A percentile compares a stretch with the other conserved stretches of the same genome.
Evolutionary conservation across 2,797 vertebrate species (phyloP).

Genomic region (Falco concolor): DNA sequence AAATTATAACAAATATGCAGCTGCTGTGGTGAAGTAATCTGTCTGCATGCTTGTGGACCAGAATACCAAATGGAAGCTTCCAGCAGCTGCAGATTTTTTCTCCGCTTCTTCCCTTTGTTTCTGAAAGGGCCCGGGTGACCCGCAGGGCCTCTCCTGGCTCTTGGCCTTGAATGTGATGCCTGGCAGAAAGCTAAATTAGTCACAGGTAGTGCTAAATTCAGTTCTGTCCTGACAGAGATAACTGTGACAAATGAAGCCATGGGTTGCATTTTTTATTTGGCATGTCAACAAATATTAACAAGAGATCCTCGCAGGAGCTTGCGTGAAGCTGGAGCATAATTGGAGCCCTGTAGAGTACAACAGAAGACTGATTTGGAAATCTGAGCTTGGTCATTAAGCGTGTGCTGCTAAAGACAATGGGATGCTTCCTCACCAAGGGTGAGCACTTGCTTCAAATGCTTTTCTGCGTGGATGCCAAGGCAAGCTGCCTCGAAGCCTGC

Average conservation of each 20-base stretch:
- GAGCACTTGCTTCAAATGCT: background rate
- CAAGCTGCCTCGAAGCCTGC: background rate
- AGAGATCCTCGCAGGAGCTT: background rate
- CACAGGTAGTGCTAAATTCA: background rate
- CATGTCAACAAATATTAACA: background rate
- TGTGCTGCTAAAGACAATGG: background rate
- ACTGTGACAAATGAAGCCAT: background rate
- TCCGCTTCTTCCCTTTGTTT: background rate
- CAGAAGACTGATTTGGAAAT: background rate
- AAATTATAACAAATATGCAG: background rate
- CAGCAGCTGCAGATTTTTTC: background rate
- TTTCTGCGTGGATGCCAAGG: background rate
- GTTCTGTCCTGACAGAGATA: background rate
- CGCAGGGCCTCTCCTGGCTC: background rate
- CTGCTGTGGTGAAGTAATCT: background rate
- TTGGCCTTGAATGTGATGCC: background rate
- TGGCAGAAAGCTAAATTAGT: background rate
- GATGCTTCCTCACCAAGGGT: background rate
- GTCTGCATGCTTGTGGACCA: background rate
- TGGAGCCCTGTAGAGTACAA: background rate
- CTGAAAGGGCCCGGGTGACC: background rate
- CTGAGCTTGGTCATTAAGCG: background rate
- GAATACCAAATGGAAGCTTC: background rate
- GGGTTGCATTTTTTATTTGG: background rate
- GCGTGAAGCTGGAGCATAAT: background rate